Evolutionary conservation across 2,797 vertebrate genomes (phyloP).

Genomic region (Sebastes minor): DNA sequence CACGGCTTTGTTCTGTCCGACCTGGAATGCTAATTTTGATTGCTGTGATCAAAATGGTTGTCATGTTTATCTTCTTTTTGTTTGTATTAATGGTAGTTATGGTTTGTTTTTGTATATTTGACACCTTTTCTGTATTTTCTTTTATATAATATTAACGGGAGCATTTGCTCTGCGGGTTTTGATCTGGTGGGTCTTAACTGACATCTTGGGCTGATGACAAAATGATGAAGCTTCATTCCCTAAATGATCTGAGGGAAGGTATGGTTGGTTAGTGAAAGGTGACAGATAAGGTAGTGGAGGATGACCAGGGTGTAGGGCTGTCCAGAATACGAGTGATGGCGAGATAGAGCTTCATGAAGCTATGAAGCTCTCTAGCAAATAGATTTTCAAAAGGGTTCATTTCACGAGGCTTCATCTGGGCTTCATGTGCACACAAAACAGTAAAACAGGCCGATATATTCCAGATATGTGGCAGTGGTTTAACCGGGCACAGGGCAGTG

Average conservation of each 20-base stretch:
- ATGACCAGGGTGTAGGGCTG: no score
- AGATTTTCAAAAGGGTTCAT: no score
- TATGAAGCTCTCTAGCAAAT: no score
- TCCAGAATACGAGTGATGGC: no score
- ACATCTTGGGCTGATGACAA: slow-evolving; percentile 34
- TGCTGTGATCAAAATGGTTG: slow-evolving; percentile 68
- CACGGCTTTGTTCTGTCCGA: slow-evolving; percentile 64
- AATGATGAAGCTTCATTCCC: slow-evolving; percentile 58
- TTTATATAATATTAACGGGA: slow-evolving; percentile 14
- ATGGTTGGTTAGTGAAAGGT: slow-evolving; percentile 22
- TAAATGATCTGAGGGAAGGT: slow-evolving; percentile 21
- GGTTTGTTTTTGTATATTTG: slow-evolving; percentile 27
- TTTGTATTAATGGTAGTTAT: slow-evolving; percentile 22
- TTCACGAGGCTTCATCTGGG: no score
- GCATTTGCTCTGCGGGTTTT: slow-evolving; percentile 4
- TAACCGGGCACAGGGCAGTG: no score
- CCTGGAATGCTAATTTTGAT: slow-evolving; percentile 71
- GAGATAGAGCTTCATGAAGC: no score
- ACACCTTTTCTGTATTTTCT: slow-evolving; percentile 30
- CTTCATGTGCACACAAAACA: no score
- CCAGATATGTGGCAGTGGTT: no score
- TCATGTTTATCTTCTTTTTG: slow-evolving; percentile 8
- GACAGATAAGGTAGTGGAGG: not conserved
- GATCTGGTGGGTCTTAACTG: slow-evolving; percentile 14
- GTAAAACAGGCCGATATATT: no score